Base-by-base conservation (phyloP, 2,888 invertebrate species). In the Orthosia cruda region DNA sequence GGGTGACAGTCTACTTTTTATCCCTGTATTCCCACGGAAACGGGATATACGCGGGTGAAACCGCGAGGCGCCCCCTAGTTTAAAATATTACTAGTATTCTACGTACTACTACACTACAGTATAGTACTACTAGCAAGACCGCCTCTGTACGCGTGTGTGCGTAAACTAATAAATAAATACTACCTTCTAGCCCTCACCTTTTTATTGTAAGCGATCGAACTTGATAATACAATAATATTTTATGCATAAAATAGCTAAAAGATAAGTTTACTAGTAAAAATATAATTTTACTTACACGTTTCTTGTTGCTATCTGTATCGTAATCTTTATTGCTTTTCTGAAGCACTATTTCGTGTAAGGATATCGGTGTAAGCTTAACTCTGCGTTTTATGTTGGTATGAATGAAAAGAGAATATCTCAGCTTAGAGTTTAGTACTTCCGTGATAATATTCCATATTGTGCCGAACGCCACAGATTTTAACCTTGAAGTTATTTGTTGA, bases 281-380 rank as follows among this genome's bases (percentile, higher is more conserved):
- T 80, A 71, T 68, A 68, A 79, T 74, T 79, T 73, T 66, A 68
- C 67, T 61, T 58, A 58, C 74, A 65, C 68, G 74, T 83, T 79
- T 32, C 67, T 26, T 54, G 50, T 68, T 61, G 69, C 67, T 81
- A 81, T 81, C 80, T 83, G 40, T 71, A 68, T 64, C 32, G 74
- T 71, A 80, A 81, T 81, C 81, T 83, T 81, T 81, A 81, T 81
- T 80, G 71, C 61, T 71, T 62, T 81, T 61, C 68, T 64, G 79
- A 83, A 73, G 70, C 80, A 74, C 74, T 79, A 65, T 80, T 63
- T 79, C 83, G 80, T 79, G 74, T 68, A 20, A 61, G 66, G 40
- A 47, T 59, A 59, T 62, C 50, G 58, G 12, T 68, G 62, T 78
- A 63, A 81, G 68, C 68, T 70, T 58, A 68, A 32, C 50, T 68